phyloP scores from a whole-genome alignment of 2,113 vertebrate genomes.

The Gavia stellata region DNA sequence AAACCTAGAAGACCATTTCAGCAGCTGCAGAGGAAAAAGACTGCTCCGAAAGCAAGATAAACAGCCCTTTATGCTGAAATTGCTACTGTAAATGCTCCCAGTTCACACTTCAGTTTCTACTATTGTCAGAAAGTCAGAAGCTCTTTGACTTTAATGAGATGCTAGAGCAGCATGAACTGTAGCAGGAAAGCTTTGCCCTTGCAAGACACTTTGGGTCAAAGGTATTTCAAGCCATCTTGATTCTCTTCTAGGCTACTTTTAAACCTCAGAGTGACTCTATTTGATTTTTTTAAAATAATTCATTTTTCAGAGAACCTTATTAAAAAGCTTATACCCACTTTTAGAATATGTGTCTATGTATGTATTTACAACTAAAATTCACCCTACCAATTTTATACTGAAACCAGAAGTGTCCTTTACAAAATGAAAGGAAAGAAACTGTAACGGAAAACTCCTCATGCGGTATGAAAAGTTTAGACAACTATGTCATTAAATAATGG shows the following conservation, averaged over 20 bases:
- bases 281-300: conserved; percentile 27
- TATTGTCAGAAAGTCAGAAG: not conserved
- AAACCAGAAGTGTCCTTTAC: not conserved
- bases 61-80: not conserved
- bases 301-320: not conserved
- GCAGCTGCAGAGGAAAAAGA: conserved; percentile 8
- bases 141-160: not conserved
- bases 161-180: conserved; percentile 8
- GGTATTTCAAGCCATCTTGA: not conserved
- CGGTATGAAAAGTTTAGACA: conserved; percentile 47
- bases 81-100: not conserved
- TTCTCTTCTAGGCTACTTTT: not conserved
- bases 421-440: conserved; percentile 15
- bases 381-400: not conserved
- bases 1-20: conserved; percentile 1
- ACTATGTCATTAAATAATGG: conserved; percentile 44
- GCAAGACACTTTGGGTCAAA: not conserved
- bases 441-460: conserved; percentile 35
- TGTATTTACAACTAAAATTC: not conserved
- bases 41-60: conserved; percentile 4
- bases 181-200: not conserved
- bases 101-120: not conserved
- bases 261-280: conserved; percentile 16
- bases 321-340: not conserved
- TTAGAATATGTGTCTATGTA: not conserved